Evolutionary conservation across 2,888 invertebrate species (phyloP), one percentile per base, ranked within the genome.

Genomic region (Cosmorhoe ocellata): DNA sequence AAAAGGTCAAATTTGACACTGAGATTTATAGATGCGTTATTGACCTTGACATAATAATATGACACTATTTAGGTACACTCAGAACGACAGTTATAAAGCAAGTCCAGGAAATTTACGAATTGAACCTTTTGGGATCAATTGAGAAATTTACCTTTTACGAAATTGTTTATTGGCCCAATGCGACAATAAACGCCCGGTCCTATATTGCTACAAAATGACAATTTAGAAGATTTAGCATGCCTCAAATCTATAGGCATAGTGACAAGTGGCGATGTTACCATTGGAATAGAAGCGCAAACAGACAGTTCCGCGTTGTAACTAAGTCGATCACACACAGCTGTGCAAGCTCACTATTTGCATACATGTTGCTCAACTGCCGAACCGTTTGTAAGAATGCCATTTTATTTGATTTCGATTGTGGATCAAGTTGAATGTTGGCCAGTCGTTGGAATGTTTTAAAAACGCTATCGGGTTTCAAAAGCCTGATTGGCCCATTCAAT

Each of bases 341-440:
- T 40, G 48, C 51, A 54, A 59, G 42, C 61, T 24, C 2, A 24
- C 44, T 57, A 50, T 61, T 61, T 57, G 51, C 55, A 40, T 45
- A 36, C 43, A n/a, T n/a, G 42, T 61, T 59, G 51, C 59, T 24
- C 46, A 56, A 61, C 46, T n/a, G 36, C 34, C 36, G 48, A 13
- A 18, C 34, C 14, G 24, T 24, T 18, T 13, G 30, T 10, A 22
- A 31, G 32, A 46, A 32, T 39, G 27, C 28, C 33, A 52, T 43
- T n/a, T n/a, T n/a, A n/a, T n/a, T 43, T 47, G 43, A 30, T 22
- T 34, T 30, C 37, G 34, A 38, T 38, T 38, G 47, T 43, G 9
- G 40, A 36, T 28, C 44, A 18, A 26, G 31, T 27, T 13, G 18
- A 40, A 14, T 41, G 34, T 37, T 37, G 33, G 31, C 36, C 14